phyloP scores from a whole-genome alignment of 2,113 vertebrate genomes.

The Marmota flaviventris region DNA sequence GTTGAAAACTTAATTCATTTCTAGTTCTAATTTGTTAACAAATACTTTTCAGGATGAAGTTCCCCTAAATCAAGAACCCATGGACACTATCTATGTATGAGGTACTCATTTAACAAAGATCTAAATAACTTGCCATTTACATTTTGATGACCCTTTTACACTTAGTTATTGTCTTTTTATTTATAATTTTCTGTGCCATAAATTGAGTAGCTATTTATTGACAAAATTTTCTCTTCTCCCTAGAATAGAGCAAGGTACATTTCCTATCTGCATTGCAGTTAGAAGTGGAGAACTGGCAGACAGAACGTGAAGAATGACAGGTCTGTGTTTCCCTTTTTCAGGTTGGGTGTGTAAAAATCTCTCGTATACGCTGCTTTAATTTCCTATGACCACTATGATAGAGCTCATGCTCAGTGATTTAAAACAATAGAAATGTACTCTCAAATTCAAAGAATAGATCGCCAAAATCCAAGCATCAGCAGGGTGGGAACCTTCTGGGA shows the following conservation, averaged over 20 bases:
- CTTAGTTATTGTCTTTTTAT: background rate
- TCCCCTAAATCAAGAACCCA: background rate
- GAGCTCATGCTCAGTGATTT: background rate
- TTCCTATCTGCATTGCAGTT: background rate
- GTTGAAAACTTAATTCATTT: background rate
- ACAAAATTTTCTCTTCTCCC: background rate
- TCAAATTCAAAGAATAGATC: background rate
- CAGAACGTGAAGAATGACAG: background rate
- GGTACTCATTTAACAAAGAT: background rate
- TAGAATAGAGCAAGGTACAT: background rate
- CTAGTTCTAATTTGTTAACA: background rate
- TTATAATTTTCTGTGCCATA: background rate
- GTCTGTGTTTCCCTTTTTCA: background rate
- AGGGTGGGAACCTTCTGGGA: background rate
- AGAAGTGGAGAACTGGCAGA: too few relatives aligned
- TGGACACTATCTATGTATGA: background rate
- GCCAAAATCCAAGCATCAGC: background rate
- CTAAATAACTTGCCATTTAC: background rate
- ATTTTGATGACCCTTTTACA: background rate
- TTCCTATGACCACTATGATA: background rate
- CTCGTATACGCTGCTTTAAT: background rate
- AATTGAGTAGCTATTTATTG: background rate
- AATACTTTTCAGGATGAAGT: background rate
- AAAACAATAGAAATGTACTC: background rate
- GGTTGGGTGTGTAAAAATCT: background rate